Evolutionary conservation across 2,888 invertebrate genomes (phyloP), one percentile per base, ranked within the genome.

Genomic region (Galerucella nymphaeae): DNA sequence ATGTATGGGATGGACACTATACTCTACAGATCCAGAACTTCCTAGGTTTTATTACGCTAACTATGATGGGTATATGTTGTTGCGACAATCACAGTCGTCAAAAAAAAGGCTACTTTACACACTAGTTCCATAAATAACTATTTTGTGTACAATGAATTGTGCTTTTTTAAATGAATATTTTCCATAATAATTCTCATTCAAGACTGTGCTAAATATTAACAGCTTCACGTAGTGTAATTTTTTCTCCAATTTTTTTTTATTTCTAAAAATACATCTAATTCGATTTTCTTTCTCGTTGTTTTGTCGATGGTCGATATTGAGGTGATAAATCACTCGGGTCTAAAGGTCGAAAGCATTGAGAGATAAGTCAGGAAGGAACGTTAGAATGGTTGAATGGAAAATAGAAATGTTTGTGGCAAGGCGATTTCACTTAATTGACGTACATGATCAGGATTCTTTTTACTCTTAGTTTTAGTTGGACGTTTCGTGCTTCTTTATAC

Each of bases 391-490:
- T 61, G 61, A 61, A 61, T 42, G 61, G 61, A 62, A 62, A 62
- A 62, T 62, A 62, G 61, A 62, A 62, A 62, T 62, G 61, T 62
- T 62, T 42, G 61, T 62, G 61, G 61, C 61, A 62, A 18, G 61
- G 41, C 61, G 38, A 62, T 62, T 42, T 42, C 61, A 42, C 61
- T 62, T 62, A 62, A 62, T 62, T 62, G 61, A 62, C 42, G 61
- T 62, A 62, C 61, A 62, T 62, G 61, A 62, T 38, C 61, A 62
- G 42, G 61, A 62, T 38, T 41, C 41, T 62, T 42, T 62, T 62
- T 42, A 53, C 18, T 53, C 23, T 58, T 30, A 58, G 10, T 58
- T 23, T 23, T 30, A 30, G 30, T 58, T 13, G 30, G 23, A 58
- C 13, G n/a, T 58, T 30, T 58, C 30, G 14, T 30, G 58, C 30